Evolutionary conservation across 2,888 invertebrate species (phyloP).

Genomic region (Noctua janthe): DNA sequence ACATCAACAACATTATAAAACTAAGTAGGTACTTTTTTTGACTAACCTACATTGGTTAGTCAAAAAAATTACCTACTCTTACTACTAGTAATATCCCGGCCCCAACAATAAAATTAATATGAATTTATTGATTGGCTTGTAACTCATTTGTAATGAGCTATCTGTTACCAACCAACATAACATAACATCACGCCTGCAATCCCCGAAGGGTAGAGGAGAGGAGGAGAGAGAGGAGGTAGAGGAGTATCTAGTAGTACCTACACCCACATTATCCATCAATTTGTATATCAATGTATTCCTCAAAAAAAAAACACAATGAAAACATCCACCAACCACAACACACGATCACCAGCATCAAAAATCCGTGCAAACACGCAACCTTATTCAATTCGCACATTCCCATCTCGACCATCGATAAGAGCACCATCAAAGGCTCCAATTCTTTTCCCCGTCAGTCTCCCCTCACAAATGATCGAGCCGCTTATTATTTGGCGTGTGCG

Average conservation of each 20-base stretch:
- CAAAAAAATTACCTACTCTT: too few relatives aligned
- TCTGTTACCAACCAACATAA: background rate
- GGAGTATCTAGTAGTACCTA: too few relatives aligned
- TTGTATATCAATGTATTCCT: too few relatives aligned
- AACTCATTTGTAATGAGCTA: background rate
- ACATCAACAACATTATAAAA: background rate
- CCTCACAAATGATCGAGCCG: slow-evolving; percentile 88
- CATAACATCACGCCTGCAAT: too few relatives aligned
- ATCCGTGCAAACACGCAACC: slow-evolving; percentile 64
- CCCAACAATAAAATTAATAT: background rate
- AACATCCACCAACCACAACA: slow-evolving; percentile 40
- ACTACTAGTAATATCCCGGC: too few relatives aligned
- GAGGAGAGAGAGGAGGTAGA: too few relatives aligned
- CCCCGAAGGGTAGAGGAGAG: too few relatives aligned
- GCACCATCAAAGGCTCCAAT: slow-evolving; percentile 76
- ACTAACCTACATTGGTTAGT: too few relatives aligned
- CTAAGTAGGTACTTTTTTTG: background rate
- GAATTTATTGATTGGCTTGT: background rate
- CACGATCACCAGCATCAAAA: slow-evolving; percentile 54
- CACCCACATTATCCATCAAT: background rate
- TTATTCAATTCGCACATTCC: slow-evolving; percentile 83
- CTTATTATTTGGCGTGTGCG: slow-evolving; percentile 90
- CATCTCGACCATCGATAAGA: slow-evolving; percentile 80
- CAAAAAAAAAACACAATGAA: slow-evolving; percentile 7
- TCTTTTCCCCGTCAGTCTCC: slow-evolving; percentile 82